Base-by-base conservation (phyloP, 2,797 vertebrate genomes). In the Megaceryle alcyon region DNA sequence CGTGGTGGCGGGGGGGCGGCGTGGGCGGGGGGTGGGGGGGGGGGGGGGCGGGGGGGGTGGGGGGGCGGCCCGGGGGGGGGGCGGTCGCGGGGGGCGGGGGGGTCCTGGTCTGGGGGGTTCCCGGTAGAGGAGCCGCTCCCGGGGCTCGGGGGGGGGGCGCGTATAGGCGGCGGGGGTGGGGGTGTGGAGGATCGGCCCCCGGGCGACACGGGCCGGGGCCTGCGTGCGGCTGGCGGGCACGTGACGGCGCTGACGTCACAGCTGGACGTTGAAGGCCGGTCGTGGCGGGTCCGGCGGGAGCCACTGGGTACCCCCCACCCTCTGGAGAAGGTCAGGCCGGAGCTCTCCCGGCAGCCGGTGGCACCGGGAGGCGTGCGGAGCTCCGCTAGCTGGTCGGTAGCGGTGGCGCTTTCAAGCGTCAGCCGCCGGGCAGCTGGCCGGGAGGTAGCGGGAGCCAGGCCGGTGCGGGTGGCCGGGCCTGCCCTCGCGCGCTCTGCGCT, bases 221-320 rank as follows among this genome's bases (percentile, higher is more conserved):
- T 60, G 71, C 65, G 29, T 31, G 33, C 28, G 33, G 77, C 64
- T 33, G 59, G 16, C 8, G 48, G 35, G n/a, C 89, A 81, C 82
- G 89, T 91, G 89, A 91, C 23, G n/a, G 63, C 49, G 11, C 31
- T 82, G 77, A 86, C 83, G 89, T 86, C 89, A 91, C 28, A 29
- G 12, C 9, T 11, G 75, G 72, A 39, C 23, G 59, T 37, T 6
- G 46, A 35, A 56, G 68, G 76, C 31, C 76, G 72, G 56, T 54
- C 22, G 64, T 6, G 61, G 71, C 22, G 46, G 46, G 46, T 23
- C 46, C 35, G 35, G 35, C 8, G 35, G 35, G 35, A 35, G 35
- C 35, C 35, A 8, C 35, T 9, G 35, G 35, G 35, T 35, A 8
- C 35, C 35, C 35, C 35, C 35, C 39, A 39, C 39, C 14, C 8